Percentiles rank a stretch among this genome's conserved stretches.
Conservation (phyloP, 2,797 vertebrate species). For the Crenichthys baileyi region DNA sequence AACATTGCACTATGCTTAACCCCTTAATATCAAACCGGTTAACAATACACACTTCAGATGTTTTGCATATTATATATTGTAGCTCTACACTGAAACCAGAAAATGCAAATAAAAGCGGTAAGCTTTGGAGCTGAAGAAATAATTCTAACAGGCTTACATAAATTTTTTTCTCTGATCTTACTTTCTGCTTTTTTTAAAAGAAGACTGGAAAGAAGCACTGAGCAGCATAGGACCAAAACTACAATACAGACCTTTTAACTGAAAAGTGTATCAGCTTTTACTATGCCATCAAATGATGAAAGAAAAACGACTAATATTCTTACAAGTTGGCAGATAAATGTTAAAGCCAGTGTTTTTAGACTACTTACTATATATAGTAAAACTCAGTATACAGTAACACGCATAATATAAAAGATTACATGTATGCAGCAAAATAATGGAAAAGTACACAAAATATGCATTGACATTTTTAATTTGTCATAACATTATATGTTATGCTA, state of each 20-base stretch:
- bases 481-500: no score
- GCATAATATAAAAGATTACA: not conserved
- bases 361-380: not conserved
- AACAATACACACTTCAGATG: constrained; percentile 4
- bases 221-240: constrained; percentile 46
- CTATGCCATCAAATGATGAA: not conserved
- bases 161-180: constrained; percentile 47
- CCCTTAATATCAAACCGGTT: not conserved
- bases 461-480: no score
- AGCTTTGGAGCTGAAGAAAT: constrained; percentile 1
- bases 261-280: not conserved
- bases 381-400: not conserved
- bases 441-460: no score
- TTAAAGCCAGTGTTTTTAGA: not conserved
- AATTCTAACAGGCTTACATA: constrained; percentile 32
- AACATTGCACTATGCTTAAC: not conserved
- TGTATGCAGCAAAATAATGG: no score
- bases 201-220: constrained; percentile 52
- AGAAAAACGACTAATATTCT: not conserved
- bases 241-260: constrained; percentile 1
- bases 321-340: not conserved
- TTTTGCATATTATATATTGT: constrained; percentile 3
- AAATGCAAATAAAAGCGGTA: constrained; percentile 18
- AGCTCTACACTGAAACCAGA: not conserved
- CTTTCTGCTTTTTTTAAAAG: constrained; percentile 31